Conservation (phyloP, 2,113 vertebrate genomes). For the Thamnaconus septentrionalis region DNA sequence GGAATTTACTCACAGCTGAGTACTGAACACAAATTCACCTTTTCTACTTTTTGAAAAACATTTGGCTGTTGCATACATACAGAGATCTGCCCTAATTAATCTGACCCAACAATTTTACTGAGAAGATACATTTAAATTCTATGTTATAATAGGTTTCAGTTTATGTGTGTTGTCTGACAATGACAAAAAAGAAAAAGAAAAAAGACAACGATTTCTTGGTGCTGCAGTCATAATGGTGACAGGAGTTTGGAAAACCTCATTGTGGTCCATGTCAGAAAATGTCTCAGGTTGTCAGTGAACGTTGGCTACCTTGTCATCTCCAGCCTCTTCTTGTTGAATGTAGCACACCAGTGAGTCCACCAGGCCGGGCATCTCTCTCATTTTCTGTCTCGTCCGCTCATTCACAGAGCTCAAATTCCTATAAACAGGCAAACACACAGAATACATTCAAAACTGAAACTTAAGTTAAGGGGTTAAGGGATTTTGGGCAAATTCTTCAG, state of each 20-base stretch:
- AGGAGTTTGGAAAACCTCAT: not conserved
- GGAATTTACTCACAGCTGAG: no score
- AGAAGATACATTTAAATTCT: no score
- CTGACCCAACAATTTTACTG: no score
- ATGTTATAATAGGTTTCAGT: no score
- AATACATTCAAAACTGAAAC: not conserved
- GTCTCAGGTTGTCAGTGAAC: not conserved
- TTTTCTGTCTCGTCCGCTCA: conserved; percentile 89
- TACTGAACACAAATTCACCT: no score
- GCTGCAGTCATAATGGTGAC: not conserved
- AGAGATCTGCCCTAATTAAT: no score
- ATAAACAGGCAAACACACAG: not conserved
- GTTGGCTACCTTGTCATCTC: conserved; percentile 85
- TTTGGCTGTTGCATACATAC: no score
- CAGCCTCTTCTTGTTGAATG: conserved; percentile 83
- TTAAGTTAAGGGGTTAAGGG: no score
- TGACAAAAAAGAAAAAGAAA: not conserved
- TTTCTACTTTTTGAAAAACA: no score
- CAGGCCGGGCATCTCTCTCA: conserved; percentile 88
- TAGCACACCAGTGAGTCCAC: conserved; percentile 91
- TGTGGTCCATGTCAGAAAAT: not conserved
- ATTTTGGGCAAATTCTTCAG: no score
- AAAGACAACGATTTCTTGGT: not conserved
- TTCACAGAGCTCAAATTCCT: conserved; percentile 96
- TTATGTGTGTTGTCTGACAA: not conserved